Evolutionary conservation across 53 echinoderm and acorn worm genomes (phyloP).

Genomic region (Actinopyga echinites): DNA sequence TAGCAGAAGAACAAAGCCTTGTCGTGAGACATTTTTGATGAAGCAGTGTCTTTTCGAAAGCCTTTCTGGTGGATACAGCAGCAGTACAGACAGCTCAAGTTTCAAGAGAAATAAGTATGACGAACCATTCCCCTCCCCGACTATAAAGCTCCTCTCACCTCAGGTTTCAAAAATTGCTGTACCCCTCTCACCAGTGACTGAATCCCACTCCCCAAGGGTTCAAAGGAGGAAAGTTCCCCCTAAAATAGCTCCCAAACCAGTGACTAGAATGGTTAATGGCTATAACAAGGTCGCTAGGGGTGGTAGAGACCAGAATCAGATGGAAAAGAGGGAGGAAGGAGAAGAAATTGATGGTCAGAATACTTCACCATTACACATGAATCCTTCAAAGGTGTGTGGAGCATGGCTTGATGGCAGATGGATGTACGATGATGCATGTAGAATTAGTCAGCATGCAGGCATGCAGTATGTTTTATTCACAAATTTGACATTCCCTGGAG

Average conservation of each 20-base stretch:
- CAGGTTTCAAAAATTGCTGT: background rate
- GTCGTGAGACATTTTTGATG: slow-evolving; percentile 25
- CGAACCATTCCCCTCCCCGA: background rate
- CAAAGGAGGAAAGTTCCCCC: background rate
- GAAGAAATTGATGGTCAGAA: no score
- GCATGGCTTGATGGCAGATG: background rate
- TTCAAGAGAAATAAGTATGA: background rate
- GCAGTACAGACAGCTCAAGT: background rate
- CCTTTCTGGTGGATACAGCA: background rate
- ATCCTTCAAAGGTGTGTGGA: background rate
- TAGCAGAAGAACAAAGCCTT: background rate
- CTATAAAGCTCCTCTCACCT: background rate
- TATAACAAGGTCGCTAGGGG: no score
- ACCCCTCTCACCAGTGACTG: background rate
- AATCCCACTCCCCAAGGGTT: background rate
- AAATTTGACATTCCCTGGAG: no score
- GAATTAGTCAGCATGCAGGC: no score
- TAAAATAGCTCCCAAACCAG: slow-evolving; percentile 6
- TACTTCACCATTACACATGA: background rate
- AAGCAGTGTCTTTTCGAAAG: slow-evolving; percentile 20
- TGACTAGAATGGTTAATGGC: background rate
- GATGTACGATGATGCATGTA: no score
- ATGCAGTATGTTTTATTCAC: no score
- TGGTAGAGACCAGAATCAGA: no score
- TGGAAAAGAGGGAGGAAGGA: no score